phyloP scores from a whole-genome alignment of 2,888 invertebrate species.

The Chloroclysta siterata region DNA sequence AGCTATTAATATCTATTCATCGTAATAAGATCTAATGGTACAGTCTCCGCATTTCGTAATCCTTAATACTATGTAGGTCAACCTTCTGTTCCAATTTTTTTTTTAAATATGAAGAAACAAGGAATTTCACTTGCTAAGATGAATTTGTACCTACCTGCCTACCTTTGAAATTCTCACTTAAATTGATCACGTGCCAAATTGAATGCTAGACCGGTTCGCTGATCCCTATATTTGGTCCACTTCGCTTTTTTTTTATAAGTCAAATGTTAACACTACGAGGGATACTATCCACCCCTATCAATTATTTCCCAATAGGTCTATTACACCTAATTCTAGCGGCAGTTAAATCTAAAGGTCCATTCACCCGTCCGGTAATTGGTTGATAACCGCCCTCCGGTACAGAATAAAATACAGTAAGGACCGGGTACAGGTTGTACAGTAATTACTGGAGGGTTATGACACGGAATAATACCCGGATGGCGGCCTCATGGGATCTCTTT shows the following conservation, averaged over 20 bases:
- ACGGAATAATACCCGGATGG: not conserved
- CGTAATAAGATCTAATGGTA: not conserved
- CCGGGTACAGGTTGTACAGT: constrained; percentile 4
- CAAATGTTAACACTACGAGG: not conserved
- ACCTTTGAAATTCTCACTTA: too few species aligned
- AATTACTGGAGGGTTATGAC: constrained; percentile 8
- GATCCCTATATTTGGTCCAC: too few species aligned
- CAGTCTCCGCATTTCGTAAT: too few species aligned
- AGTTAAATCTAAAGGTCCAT: constrained; percentile 9
- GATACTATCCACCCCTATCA: not conserved
- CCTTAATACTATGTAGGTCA: too few species aligned
- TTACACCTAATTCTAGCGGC: constrained; percentile 10
- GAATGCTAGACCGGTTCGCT: too few species aligned
- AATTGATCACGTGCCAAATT: too few species aligned
- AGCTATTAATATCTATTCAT: not conserved
- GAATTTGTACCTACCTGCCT: too few species aligned
- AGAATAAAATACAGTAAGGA: constrained; percentile 9
- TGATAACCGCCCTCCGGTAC: constrained; percentile 24
- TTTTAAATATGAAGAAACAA: not conserved
- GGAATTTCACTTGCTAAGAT: too few species aligned
- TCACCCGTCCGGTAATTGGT: constrained; percentile 26
- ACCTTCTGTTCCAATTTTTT: too few species aligned
- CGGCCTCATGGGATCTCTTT: constrained; percentile 8
- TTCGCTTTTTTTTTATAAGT: too few species aligned
- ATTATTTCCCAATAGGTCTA: constrained; percentile 9